Conservation (phyloP, 2,888 invertebrate genomes). For the Pammene fasciana region DNA sequence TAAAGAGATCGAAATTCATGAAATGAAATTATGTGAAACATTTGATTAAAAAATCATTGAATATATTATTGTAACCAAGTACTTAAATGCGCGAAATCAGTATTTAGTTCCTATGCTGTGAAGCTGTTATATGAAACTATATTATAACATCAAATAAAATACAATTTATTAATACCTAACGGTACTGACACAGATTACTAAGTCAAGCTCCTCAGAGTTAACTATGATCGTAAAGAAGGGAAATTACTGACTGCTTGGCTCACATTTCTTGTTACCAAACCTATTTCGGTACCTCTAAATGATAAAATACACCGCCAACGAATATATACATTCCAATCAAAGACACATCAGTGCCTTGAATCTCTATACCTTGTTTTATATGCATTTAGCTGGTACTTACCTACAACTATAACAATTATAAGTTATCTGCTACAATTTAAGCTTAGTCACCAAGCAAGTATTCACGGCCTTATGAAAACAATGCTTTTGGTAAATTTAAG, state of each 20-base stretch:
- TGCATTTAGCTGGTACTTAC: slow-evolving; percentile 22
- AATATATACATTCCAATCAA: slow-evolving; percentile 47
- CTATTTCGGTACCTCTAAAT: not conserved
- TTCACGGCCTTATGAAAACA: too few relatives aligned
- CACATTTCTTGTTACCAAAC: not conserved
- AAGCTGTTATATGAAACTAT: not conserved
- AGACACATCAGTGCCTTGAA: slow-evolving; percentile 51
- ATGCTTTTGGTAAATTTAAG: too few relatives aligned
- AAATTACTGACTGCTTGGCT: too few relatives aligned
- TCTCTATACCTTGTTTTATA: slow-evolving; percentile 43
- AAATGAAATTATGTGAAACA: slow-evolving; percentile 37
- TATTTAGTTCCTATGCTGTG: slow-evolving; percentile 19
- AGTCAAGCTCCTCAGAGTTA: too few relatives aligned
- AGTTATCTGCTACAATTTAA: slow-evolving; percentile 6
- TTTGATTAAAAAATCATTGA: too few relatives aligned
- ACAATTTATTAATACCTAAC: not conserved
- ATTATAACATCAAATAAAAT: not conserved
- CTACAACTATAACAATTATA: slow-evolving; percentile 7
- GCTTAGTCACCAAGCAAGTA: not conserved
- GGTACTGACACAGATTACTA: not conserved
- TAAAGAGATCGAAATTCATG: slow-evolving; percentile 44
- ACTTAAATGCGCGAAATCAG: slow-evolving; percentile 5
- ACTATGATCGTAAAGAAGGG: too few relatives aligned
- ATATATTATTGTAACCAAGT: slow-evolving; percentile 13
- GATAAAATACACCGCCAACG: slow-evolving; percentile 7